Base-by-base conservation (phyloP, 2,888 invertebrate genomes). In the Ametastegia equiseti region DNA sequence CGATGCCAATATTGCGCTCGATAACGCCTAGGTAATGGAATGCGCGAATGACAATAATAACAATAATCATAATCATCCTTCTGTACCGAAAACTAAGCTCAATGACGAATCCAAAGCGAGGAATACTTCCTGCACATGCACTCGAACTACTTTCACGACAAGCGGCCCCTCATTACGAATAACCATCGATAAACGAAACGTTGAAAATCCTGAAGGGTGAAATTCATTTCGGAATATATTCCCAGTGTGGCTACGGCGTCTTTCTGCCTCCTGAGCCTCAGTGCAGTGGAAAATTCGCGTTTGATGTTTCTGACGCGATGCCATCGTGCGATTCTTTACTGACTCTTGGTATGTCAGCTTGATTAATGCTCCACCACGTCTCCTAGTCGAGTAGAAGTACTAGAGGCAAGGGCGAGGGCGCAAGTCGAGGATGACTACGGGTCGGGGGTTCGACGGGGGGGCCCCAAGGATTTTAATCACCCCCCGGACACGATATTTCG, bases 241-340 rank as follows among this genome's bases (percentile, higher is more conserved):
- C 6, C n/a, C 19, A 67, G 65, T 36, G 65, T 39, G 39, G 11
- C 65, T 36, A 30, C 47, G 71, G 30, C 39, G 67, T 7, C 30
- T 3, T 39, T 39, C 36, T 67, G n/a, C n/a, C n/a, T 39, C 39
- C 39, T n/a, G n/a, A 7, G n/a, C 67, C 39, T 67, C 15, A 27
- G 36, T 6, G 54, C 75, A 30, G 54, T 54, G 54, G 88, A 86
- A 86, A 88, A 87, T 87, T 86, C 86, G 85, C 88, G 88, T 88
- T 89, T 88, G 87, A 88, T 86, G 88, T 89, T n/a, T n/a, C 89
- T 85, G 85, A 83, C 81, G 83, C 83, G 86, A 54, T 27, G 54
- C 75, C 39, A n/a, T n/a, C n/a, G 36, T 45, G 50, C 36, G 54
- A 45, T n/a, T n/a, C 23, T 75, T 33, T 33, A 54, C n/a, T 36